Evolutionary conservation across 2,113 vertebrate genomes (phyloP), one percentile per base, ranked within the genome.

Genomic region (Canis aureus): DNA sequence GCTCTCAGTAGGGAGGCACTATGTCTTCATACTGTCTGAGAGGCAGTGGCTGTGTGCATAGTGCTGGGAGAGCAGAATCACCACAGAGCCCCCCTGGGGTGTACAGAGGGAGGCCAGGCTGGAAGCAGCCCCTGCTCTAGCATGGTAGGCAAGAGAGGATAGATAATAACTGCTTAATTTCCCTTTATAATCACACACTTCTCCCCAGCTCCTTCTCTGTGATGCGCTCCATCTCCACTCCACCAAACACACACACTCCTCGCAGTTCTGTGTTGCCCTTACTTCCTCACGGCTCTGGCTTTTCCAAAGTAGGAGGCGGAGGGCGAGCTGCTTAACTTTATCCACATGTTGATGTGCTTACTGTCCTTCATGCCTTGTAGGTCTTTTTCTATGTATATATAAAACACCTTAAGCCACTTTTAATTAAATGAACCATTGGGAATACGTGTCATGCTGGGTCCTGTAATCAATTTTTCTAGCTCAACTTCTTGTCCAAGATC

Each of bases 401-500:
- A 19, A 13, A 74, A 69, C 55, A 95, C 29, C 88, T 88, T 62
- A 60, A 76, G 73, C 43, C 11, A 29, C 76, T 88, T 87, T 71
- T 91, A 91, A 62, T 71, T 91, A 91, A 62, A 43, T 66, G 81
- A 88, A 74, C 86, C 92, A 84, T 67, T 69, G 23, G 22, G 60
- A 67, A 59, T 64, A 59, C 5, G 11, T 32, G 49, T 81, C 59
- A 86, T 25, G 20, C 23, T 81, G 13, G 8, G 38, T 91, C 71
- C 79, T 71, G 19, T 73, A 82, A 86, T 64, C 66, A 92, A 29
- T 59, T 93, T 97, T 94, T 90, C 19, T 88, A 51, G 43, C 35
- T 90, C 22, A n/a, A 38, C 17, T 83, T 92, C 94, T 69, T 86
- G 25, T 89, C 38, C n/a, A 93, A 79, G 29, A 66, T 73, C 69